phyloP scores from a whole-genome alignment of 2,888 invertebrate genomes.

The Caenorhabditis japonica region DNA sequence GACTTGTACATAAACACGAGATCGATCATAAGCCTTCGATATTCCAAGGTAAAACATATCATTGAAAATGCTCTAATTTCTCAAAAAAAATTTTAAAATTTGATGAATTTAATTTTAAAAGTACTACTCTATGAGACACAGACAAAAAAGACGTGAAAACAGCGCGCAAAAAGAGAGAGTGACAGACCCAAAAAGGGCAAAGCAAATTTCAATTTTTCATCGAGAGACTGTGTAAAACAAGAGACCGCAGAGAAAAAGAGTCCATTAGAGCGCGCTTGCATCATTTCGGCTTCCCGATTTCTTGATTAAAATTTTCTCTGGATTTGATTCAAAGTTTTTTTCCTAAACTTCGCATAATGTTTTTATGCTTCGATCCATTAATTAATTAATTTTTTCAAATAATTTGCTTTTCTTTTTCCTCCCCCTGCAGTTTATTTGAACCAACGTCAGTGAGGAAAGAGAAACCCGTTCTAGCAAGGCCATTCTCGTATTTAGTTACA shows the following conservation, averaged over 20 bases:
- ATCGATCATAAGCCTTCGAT: too few relatives aligned
- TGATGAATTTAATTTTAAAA: too few relatives aligned
- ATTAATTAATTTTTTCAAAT: neutral
- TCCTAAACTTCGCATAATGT: neutral
- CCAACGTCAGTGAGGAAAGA: neutral
- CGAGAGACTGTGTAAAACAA: neutral
- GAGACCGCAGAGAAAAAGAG: constrained; percentile 2
- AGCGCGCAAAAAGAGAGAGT: too few relatives aligned
- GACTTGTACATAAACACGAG: too few relatives aligned
- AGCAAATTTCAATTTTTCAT: too few relatives aligned
- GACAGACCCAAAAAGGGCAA: too few relatives aligned
- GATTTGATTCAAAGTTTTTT: neutral
- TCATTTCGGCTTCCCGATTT: neutral
- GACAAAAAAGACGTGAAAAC: too few relatives aligned
- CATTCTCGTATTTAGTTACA: constrained; percentile 45
- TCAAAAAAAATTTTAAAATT: too few relatives aligned
- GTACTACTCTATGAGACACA: too few relatives aligned
- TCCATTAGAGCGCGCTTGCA: constrained; percentile 21
- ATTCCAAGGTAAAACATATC: too few relatives aligned
- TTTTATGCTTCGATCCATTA: too few relatives aligned
- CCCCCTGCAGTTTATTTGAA: neutral
- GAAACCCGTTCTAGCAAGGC: constrained; percentile 45
- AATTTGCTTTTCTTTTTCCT: neutral
- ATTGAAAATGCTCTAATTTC: too few relatives aligned
- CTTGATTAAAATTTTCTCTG: neutral